Conservation (phyloP, 2,113 vertebrate species). For the Nesoenas mayeri region DNA sequence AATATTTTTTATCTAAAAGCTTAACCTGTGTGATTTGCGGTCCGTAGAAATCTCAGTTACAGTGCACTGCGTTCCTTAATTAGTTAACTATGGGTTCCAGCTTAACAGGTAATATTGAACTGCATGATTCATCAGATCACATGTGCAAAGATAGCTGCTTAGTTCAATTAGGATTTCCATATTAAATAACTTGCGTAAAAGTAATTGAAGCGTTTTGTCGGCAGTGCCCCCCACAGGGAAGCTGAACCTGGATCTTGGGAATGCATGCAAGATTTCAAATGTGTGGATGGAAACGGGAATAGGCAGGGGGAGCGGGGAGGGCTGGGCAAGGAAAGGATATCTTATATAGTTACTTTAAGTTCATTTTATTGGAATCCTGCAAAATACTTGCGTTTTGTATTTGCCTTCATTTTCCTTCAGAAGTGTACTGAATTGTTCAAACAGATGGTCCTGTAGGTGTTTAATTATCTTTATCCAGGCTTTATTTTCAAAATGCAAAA, state of each 20-base stretch:
- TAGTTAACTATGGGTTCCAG: neutral
- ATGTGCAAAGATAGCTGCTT: neutral
- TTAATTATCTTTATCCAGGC: constrained; percentile 1
- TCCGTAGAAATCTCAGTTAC: neutral
- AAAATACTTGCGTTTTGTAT: neutral
- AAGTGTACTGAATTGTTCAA: neutral
- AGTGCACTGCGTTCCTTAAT: neutral
- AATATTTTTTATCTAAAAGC: neutral
- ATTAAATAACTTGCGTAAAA: constrained; percentile 13
- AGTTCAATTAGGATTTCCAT: neutral
- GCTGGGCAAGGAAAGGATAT: neutral
- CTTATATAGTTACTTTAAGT: neutral
- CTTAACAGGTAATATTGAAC: constrained; percentile 25
- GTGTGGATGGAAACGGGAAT: neutral
- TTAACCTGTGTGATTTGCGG: neutral
- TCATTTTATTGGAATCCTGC: neutral
- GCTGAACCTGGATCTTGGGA: neutral
- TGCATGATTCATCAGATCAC: constrained; percentile 17
- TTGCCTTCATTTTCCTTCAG: neutral
- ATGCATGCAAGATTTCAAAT: neutral
- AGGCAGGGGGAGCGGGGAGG: neutral
- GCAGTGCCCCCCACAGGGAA: accelerated
- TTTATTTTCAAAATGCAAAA: constrained; percentile 4
- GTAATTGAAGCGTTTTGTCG: neutral
- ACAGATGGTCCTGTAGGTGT: neutral